These are phyloP conservation scores for Eidolon helvum DNA, from an alignment of 2,113 vertebrate species.

Conservation along the genomic window DNA sequence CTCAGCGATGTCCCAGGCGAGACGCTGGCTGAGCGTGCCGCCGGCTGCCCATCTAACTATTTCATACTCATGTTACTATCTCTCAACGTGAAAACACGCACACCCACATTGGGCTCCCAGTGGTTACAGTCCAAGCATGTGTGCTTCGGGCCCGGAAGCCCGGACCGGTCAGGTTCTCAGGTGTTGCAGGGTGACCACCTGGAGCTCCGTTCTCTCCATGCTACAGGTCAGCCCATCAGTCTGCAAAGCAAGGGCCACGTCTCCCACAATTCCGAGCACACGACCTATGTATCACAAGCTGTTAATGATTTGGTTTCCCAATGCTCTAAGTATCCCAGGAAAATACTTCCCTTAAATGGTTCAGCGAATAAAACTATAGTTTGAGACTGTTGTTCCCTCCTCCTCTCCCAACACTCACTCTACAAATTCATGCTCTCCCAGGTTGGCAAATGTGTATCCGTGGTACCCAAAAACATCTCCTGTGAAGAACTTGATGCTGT, in stretches of 20 bases:
- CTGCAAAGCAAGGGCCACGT: neutral
- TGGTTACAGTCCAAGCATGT: neutral
- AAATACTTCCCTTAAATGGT: neutral
- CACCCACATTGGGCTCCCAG: neutral
- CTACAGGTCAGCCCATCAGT: neutral
- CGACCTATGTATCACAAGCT: neutral
- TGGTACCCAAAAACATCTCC: slow-evolving; percentile 95
- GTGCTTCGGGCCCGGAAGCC: neutral
- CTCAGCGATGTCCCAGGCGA: neutral
- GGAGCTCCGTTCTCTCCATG: neutral
- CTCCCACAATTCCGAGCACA: neutral
- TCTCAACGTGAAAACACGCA: neutral
- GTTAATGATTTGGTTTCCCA: neutral
- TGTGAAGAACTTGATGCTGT: slow-evolving; percentile 92
- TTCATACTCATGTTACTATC: neutral
- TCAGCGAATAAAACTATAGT: neutral
- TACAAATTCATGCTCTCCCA: slow-evolving; percentile 93
- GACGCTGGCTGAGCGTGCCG: neutral
- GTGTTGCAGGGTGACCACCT: fast-evolving
- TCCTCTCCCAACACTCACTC: slow-evolving; percentile 88
- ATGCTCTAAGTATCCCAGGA: neutral
- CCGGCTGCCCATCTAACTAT: neutral
- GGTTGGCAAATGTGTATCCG: slow-evolving; percentile 94
- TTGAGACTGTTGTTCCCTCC: neutral
- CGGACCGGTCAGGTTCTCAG: neutral